Percentiles rank a stretch among this genome's conserved stretches.
These are phyloP conservation scores for Drosophila repletoides DNA, from an alignment of 1,140 invertebrate species.

Conservation along the genomic window DNA sequence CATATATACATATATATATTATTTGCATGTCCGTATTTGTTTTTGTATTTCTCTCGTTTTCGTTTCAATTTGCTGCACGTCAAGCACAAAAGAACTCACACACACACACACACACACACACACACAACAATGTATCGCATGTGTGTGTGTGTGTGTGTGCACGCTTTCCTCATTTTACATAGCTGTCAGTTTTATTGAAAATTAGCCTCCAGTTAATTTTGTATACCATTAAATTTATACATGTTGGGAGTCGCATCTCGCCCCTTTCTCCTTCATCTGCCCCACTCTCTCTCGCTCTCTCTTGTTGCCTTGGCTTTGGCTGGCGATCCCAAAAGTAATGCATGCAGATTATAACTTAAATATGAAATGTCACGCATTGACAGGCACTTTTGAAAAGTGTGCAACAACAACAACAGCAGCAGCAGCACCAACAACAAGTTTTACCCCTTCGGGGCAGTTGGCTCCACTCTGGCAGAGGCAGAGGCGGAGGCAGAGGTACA, in stretches of 20 bases:
- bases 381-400: slow-evolving; percentile 80
- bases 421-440: slow-evolving; percentile 61
- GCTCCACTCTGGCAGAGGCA: slow-evolving; percentile 58
- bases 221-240: slow-evolving; percentile 73
- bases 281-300: neutral
- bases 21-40: slow-evolving; percentile 25
- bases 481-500: slow-evolving; percentile 39
- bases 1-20: slow-evolving; percentile 14
- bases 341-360: slow-evolving; percentile 81
- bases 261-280: neutral
- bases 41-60: slow-evolving; percentile 47
- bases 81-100: slow-evolving; percentile 47
- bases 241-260: slow-evolving; percentile 22
- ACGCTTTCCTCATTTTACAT: slow-evolving; percentile 47
- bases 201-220: slow-evolving; percentile 78
- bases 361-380: slow-evolving; percentile 81
- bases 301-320: neutral
- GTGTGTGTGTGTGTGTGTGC: slow-evolving; percentile 12
- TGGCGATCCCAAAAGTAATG: slow-evolving; percentile 62
- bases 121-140: neutral
- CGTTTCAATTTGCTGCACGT: slow-evolving; percentile 56
- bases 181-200: slow-evolving; percentile 78
- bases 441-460: slow-evolving; percentile 54
- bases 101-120: slow-evolving; percentile 3
- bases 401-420: slow-evolving; percentile 54